phyloP scores from a whole-genome alignment of 53 echinoderm and acorn worm genomes.

The Paelopatides confundens region DNA sequence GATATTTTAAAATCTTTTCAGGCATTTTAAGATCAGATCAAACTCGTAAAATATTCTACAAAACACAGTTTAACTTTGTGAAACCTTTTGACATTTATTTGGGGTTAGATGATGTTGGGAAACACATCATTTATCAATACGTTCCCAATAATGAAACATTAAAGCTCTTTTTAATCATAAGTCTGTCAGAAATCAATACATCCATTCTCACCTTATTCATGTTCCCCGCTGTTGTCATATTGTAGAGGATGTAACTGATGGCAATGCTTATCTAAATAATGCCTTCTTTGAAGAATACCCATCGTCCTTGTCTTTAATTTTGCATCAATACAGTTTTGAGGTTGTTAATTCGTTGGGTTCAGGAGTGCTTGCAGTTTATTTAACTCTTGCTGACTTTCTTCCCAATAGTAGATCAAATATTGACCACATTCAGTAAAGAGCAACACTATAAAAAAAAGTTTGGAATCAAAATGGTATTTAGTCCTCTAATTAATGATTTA shows the following conservation, averaged over 20 bases:
- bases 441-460: constrained; percentile 49
- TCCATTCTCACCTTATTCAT: too few species aligned
- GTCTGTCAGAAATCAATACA: constrained; percentile 24
- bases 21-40: constrained; percentile 49
- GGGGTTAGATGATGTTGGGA: constrained; percentile 31
- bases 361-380: constrained; percentile 36
- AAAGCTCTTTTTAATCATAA: constrained; percentile 18
- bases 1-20: too few species aligned
- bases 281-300: constrained; percentile 2
- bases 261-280: constrained; percentile 42
- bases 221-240: neutral
- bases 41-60: constrained; percentile 47
- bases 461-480: constrained; percentile 35
- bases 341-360: constrained; percentile 62
- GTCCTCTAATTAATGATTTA: constrained; percentile 43
- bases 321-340: constrained; percentile 57
- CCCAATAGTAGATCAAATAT: constrained; percentile 53
- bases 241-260: constrained; percentile 55
- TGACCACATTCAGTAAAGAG: constrained; percentile 59
- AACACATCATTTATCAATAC: constrained; percentile 47
- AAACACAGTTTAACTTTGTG: constrained; percentile 43
- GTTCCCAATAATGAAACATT: constrained; percentile 47
- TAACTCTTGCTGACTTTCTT: constrained; percentile 37
- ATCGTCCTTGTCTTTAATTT: constrained; percentile 16
- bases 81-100: constrained; percentile 41